Percentiles rank a stretch among this genome's conserved stretches.
Evolutionary conservation across 1,140 invertebrate genomes (phyloP).

Genomic region (Schmidtea mediterranea): DNA sequence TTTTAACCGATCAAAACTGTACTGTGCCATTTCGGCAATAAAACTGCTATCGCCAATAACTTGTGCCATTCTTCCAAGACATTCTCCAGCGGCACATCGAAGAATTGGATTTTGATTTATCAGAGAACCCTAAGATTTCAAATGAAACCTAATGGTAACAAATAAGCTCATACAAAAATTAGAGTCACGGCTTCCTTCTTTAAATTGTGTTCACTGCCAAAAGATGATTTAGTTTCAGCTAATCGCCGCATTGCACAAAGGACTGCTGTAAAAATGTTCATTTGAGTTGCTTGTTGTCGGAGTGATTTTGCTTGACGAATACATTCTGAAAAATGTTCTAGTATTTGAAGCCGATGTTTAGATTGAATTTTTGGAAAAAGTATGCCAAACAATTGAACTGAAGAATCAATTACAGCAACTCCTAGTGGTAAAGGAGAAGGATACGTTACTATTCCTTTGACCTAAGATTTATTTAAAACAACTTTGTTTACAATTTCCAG

Average conservation of each 20-base stretch:
- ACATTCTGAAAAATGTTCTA: slow-evolving; percentile 80
- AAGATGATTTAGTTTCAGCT: slow-evolving; percentile 51
- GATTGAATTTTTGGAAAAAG: slow-evolving; percentile 73
- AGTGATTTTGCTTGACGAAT: slow-evolving; percentile 63
- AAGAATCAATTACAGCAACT: slow-evolving; percentile 81
- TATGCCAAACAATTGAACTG: slow-evolving; percentile 64
- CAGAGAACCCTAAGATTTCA: slow-evolving; percentile 33
- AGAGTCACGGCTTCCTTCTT: slow-evolving; percentile 52
- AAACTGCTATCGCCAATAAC: slow-evolving; percentile 39
- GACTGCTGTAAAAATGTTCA: slow-evolving; percentile 79
- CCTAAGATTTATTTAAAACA: no score
- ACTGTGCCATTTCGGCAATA: slow-evolving; percentile 62
- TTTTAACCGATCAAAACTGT: slow-evolving; percentile 58
- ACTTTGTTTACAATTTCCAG: no score
- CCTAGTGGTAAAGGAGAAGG: slow-evolving; percentile 68
- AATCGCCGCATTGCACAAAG: slow-evolving; percentile 36
- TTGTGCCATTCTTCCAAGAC: slow-evolving; percentile 60
- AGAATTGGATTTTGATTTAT: slow-evolving; percentile 55
- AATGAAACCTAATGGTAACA: background rate
- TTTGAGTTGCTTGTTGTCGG: slow-evolving; percentile 71
- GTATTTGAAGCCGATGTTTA: slow-evolving; percentile 77
- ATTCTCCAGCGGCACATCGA: slow-evolving; percentile 57
- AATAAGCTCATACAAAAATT: slow-evolving; percentile 29
- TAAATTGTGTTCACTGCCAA: slow-evolving; percentile 56
- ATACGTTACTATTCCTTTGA: slow-evolving; percentile 9